Evolutionary conservation across 1,140 invertebrate genomes (phyloP), one percentile per base, ranked within the genome.

Genomic region (Dufourea novaeangliae): DNA sequence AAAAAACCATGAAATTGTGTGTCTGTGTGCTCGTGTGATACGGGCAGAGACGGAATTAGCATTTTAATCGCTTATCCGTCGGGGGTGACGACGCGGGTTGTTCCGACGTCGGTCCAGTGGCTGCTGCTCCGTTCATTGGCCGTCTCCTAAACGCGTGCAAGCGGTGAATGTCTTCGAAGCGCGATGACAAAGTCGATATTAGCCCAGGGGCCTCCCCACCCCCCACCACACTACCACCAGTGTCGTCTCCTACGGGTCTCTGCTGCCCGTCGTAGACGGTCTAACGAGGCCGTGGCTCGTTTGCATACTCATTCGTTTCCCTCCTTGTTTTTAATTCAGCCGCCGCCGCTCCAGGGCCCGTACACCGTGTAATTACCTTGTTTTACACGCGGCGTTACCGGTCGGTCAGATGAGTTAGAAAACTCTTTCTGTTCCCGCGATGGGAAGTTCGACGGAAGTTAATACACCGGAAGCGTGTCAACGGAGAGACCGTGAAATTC

Each of bases 41-140:
- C 32, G 22, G 6, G 39, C 8, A 11, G 8, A 22, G 17, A 52
- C n/a, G 50, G 32, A 74, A 83, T 86, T 85, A 80, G 80, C 84
- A 85, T 85, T 85, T 86, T 85, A 83, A 86, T 86, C 80, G 83
- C 37, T 80, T 78, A 59, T 79, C 66, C 54, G 6, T 52, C 25
- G 61, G 57, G 61, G 57, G 71, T 34, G 64, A 70, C 57, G 59
- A 63, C 61, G 76, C 34, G 56, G 44, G 14, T 54, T 12, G 22
- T 32, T 63, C 39, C n/a, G n/a, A n/a, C n/a, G 50, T 22, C 83
- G 80, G 70, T 79, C 54, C 72, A 83, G 76, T 66, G 67, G 32
- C 79, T 77, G 71, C 46, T n/a, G 41, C 41, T 25, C 34, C 50
- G 68, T 68, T 50, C 56, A 46, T 34, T 25, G 34, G 25, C 44